Base-by-base conservation (phyloP, 2,888 invertebrate genomes). In the Sarcophaga carnaria region DNA sequence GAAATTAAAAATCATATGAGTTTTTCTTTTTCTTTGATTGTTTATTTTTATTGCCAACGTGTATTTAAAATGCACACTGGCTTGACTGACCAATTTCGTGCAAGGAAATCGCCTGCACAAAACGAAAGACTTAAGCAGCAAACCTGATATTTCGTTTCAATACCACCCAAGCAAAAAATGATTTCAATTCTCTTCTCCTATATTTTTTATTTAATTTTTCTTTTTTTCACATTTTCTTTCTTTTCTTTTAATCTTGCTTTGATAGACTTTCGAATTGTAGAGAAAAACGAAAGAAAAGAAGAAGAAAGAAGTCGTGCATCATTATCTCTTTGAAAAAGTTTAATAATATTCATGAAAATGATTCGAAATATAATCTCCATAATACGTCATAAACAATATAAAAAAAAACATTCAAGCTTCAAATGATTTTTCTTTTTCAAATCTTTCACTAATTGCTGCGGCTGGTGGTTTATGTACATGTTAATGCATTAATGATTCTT, bases 41-140 rank as follows among this genome's bases (percentile, higher is more conserved):
- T 37, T 37, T 3, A 37, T 37, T 54, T 54, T 54, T 54, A 54
- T 14, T 14, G 17, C 17, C 54, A 54, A 54, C 17, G 17, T 17
- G 12, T 54, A 54, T 54, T 54, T 14, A 54, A 54, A 54, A 54
- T 54, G 54, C 54, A 54, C 54, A 54, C 54, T 8, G 37, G 10
- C 8, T 8, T 37, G 37, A 10, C 37, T 37, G 37, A 10, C 37
- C 37, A 37, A 10, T 37, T 8, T 37, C 37, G 37, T 37, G 37
- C 37, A 37, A 37, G 10, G 37, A 37, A 37, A 37, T 37, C 8
- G 37, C 37, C 37, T 37, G 2, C 2, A 10, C 37, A 37, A 79
- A 70, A 71, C 66, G 27, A 72, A 80, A 80, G 66, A 66, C 66
- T 80, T 72, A 72, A 72, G 59, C 37, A 6, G 4, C 37, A 59